These are phyloP conservation scores for Sialia sialis DNA, from an alignment of 2,113 vertebrate genomes.

Conservation along the genomic window DNA sequence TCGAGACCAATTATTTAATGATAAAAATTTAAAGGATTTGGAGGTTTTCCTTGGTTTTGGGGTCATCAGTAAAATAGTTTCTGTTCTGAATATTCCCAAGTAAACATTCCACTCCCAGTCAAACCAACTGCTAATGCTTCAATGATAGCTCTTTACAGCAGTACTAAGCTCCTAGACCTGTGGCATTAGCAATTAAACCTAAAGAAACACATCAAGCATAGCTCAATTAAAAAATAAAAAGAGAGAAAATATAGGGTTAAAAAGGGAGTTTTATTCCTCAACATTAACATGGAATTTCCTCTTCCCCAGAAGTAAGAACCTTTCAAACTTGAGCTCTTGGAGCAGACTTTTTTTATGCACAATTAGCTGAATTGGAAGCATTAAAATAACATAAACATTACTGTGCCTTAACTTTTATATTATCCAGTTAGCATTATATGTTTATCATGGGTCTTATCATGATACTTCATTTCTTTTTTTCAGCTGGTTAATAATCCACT, in stretches of 20 bases:
- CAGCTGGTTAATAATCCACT: slow-evolving; percentile 93
- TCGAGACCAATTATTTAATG: background rate
- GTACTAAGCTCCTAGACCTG: background rate
- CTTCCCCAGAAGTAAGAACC: background rate
- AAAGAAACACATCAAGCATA: background rate
- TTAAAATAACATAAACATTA: background rate
- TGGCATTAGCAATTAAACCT: background rate
- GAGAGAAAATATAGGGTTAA: background rate
- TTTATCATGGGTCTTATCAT: slow-evolving; percentile 19
- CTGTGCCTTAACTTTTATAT: background rate
- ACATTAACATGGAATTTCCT: background rate
- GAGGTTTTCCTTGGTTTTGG: background rate
- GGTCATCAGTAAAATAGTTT: background rate
- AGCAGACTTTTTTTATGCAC: background rate
- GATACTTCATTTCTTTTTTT: slow-evolving; percentile 60
- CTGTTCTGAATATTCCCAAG: background rate
- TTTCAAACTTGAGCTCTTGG: background rate
- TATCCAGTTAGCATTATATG: background rate
- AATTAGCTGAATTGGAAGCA: background rate
- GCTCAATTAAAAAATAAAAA: background rate
- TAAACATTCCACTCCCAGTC: background rate
- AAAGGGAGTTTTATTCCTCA: background rate
- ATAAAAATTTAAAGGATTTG: background rate
- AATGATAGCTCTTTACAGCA: background rate
- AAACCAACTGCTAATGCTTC: background rate